Conservation (phyloP, 53 echinoderm and acorn worm species). For the Henricia sp. region DNA sequence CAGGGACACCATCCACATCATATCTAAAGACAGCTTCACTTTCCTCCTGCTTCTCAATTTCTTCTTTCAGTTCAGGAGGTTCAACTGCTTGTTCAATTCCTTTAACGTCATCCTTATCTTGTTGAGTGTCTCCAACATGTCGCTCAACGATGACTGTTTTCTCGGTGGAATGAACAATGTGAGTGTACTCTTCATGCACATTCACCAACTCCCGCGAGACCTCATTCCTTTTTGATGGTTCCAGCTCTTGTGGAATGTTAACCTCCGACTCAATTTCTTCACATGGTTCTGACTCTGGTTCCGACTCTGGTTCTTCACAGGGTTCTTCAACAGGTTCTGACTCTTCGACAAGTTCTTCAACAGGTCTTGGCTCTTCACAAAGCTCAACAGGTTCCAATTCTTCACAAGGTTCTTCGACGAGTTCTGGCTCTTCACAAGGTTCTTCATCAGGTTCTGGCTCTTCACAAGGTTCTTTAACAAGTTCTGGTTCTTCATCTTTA, state of each 20-base stretch:
- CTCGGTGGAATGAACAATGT: too few relatives aligned
- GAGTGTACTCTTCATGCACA: background rate
- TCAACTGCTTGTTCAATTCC: too few relatives aligned
- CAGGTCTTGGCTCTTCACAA: background rate
- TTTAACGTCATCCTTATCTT: too few relatives aligned
- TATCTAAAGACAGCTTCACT: constrained; percentile 16
- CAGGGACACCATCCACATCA: constrained; percentile 15
- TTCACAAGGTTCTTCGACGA: constrained; percentile 15
- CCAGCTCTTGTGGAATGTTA: too few relatives aligned
- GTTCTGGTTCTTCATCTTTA: background rate
- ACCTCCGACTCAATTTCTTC: constrained; percentile 16
- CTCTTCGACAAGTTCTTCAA: constrained; percentile 26
- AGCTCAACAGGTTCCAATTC: background rate
- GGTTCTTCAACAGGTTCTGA: background rate
- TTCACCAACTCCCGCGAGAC: background rate
- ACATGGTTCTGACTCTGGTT: background rate
- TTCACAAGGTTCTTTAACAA: background rate
- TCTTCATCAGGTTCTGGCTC: constrained; percentile 30
- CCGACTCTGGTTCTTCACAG: background rate
- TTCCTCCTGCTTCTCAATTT: constrained; percentile 13
- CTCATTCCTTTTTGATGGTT: too few relatives aligned
- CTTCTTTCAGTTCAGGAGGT: too few relatives aligned
- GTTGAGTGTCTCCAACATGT: background rate
- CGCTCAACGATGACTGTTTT: background rate
- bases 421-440: background rate